Base-by-base conservation (phyloP, 2,888 invertebrate species). In the Dromius quadrimaculatus region DNA sequence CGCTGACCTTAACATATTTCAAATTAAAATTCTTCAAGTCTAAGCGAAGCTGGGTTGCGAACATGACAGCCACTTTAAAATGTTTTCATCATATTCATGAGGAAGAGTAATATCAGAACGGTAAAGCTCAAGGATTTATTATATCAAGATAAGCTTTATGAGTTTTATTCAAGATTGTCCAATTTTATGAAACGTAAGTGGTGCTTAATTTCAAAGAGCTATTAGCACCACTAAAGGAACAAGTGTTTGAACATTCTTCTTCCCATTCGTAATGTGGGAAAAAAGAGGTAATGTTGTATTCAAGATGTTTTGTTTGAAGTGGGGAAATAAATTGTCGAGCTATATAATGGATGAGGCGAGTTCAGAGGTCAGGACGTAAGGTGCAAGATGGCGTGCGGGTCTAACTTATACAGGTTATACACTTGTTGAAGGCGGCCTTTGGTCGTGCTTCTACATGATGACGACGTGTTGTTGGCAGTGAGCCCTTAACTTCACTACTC, bases 311-410 rank as follows among this genome's bases (percentile, higher is more conserved):
- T 78, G 76, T 78, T 79, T 79, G 78, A 78, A 77, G 77, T 79
- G 79, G 78, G 79, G 77, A 79, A 80, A 80, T 79, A 79, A 79
- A 80, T 80, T 78, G 78, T 79, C 78, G 77, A 77, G 76, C 76
- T 78, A 77, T 79, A 79, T 78, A 79, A 79, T 79, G 76, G 78
- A 79, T 79, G 79, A 78, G 36, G 77, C 75, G 75, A 77, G 78
- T 77, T 78, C 76, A 77, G 74, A 74, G 76, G 75, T 74, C 75
- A 76, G n/a, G n/a, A 76, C 47, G 41, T 11, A n/a, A n/a, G 41
- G 15, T 15, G 64, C 76, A 76, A 77, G 77, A 77, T 78, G 76
- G 79, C 78, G 76, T 78, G 78, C 77, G 77, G 78, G 77, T 76
- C 76, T 20, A 43, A 41, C 38, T 54, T 72, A 32, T 32, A 73